Percentiles rank a stretch among this genome's conserved stretches.
Evolutionary conservation across 1,140 invertebrate species (phyloP).

Genomic region (Formica selysi): DNA sequence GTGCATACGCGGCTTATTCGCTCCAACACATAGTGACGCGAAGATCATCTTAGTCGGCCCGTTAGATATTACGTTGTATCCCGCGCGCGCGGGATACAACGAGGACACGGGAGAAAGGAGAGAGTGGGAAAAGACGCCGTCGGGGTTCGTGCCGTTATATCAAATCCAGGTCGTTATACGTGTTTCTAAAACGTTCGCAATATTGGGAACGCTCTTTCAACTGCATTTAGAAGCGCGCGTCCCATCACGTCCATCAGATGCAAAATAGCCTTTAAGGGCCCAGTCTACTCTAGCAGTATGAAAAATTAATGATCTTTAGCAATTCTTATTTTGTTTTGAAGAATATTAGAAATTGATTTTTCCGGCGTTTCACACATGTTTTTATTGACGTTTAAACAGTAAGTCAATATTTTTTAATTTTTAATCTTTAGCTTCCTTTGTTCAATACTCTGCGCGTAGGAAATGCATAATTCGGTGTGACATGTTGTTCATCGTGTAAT

Average conservation of each 20-base stretch:
- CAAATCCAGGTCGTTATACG: conserved; percentile 73
- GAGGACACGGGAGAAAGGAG: conserved; percentile 40
- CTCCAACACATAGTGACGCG: not conserved
- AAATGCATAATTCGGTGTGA: too few relatives aligned
- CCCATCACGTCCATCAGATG: not conserved
- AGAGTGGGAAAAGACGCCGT: conserved; percentile 50
- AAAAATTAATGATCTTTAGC: too few relatives aligned
- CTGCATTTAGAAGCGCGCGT: conserved; percentile 22
- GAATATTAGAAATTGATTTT: too few relatives aligned
- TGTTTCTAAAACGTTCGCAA: conserved; percentile 59
- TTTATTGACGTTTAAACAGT: too few relatives aligned
- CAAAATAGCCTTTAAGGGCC: not conserved
- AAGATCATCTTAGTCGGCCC: conserved; percentile 46
- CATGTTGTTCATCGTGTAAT: too few relatives aligned
- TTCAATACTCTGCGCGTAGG: too few relatives aligned
- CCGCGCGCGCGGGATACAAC: conserved; percentile 21
- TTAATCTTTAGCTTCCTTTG: too few relatives aligned
- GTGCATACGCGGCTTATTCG: not conserved
- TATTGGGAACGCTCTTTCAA: conserved; percentile 40
- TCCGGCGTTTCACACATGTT: too few relatives aligned
- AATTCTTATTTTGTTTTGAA: too few relatives aligned
- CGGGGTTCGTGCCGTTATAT: conserved; percentile 73
- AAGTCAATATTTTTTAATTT: too few relatives aligned
- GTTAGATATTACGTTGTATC: conserved; percentile 71
- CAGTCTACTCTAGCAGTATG: too few relatives aligned